Base-by-base conservation (phyloP, 92 coral and sea anemone genomes). In the Micromussa lordhowensis region DNA sequence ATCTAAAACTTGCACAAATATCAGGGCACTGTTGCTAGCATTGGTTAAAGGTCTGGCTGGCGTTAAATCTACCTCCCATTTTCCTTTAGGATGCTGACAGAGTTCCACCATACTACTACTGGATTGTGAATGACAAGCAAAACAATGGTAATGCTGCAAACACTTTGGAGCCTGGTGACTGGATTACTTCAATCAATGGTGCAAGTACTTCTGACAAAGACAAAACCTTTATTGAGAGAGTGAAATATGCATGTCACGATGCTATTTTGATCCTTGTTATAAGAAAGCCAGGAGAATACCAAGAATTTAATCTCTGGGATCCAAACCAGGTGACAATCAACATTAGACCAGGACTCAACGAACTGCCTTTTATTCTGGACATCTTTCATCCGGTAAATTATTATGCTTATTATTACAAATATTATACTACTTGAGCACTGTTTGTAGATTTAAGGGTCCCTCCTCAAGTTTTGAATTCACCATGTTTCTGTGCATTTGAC, bases 301-400 rank as follows among this genome's bases (percentile, higher is more conserved):
- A 69, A 69, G 75, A 69, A 69, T 69, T 69, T 69, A 29, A 69
- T 69, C 40, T 69, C 40, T 69, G 75, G 75, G 75, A 69, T 34
- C 75, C 38, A 28, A 69, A 69, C 40, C 38, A 29, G 21, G 75
- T 69, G 34, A 34, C 75, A 8, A 30, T 69, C 36, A 28, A 30
- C 36, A 14, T 30, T 11, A 69, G 31, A 69, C 5, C 13, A 36
- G 31, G 19, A 30, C 36, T 29, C 38, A 69, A 29, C 40, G 17
- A n/a, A 16, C 75, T 69, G 34, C 75, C 75, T 29, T 69, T 69
- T 30, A 2, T 8, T 69, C 75, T 69, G 17, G 36, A 30, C 38
- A 69, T 31, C 21, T 69, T 69, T 69, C 21, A 69, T 7, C 75
- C 75, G 11, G 75, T 69, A 69, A 69, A n/a, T n/a, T n/a, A n/a